A percentile compares a stretch with the other conserved stretches of the same genome.
These are phyloP conservation scores for cattle (Bos taurus) DNA, from an alignment of 2,113 vertebrate species.

Conservation along the genomic window DNA sequence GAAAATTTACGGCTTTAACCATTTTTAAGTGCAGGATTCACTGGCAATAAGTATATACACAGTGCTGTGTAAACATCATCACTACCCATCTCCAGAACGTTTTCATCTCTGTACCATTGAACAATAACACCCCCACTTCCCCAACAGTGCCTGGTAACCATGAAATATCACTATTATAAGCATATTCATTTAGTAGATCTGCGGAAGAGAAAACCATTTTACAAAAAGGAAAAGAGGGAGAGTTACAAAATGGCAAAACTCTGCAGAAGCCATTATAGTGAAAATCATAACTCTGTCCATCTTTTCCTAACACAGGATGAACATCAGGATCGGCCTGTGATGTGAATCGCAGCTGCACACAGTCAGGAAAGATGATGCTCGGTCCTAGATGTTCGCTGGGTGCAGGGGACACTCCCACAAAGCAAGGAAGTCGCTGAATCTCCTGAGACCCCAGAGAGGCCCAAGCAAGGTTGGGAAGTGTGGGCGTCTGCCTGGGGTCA, in stretches of 20 bases:
- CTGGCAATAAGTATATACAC: not conserved
- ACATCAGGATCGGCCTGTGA: not conserved
- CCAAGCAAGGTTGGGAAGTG: not conserved
- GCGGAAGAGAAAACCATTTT: not conserved
- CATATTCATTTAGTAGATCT: not conserved
- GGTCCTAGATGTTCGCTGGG: not conserved
- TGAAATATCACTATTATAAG: not conserved
- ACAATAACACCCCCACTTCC: not conserved
- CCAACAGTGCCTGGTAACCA: not conserved
- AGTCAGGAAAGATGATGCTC: not conserved
- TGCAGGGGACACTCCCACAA: accelerated
- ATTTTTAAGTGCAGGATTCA: not conserved
- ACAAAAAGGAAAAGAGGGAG: not conserved
- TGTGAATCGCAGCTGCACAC: not conserved
- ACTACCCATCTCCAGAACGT: not conserved
- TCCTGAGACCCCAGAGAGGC: not conserved
- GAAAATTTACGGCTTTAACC: not conserved
- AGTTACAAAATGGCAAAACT: not conserved
- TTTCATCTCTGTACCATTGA: not conserved
- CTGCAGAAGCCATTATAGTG: not conserved
- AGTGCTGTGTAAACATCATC: not conserved
- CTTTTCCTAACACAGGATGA: not conserved
- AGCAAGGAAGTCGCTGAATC: not conserved
- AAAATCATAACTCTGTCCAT: not conserved
- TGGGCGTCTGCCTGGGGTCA: not conserved